phyloP scores from a whole-genome alignment of 2,113 vertebrate species.

The Cryptotis parvus region DNA sequence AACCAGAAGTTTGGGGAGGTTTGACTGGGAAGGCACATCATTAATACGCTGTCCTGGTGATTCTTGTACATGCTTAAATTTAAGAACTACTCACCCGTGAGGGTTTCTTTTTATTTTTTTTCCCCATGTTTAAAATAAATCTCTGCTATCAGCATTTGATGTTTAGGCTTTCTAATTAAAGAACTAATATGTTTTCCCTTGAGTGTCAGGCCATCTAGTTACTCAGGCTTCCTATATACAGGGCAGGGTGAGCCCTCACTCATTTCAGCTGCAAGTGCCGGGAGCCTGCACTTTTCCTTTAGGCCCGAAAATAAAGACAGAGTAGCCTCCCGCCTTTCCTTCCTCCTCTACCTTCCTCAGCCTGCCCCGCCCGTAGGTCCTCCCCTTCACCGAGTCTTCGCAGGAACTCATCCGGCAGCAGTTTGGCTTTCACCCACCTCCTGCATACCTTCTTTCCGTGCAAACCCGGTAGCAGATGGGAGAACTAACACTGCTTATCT shows the following conservation, averaged over 20 bases:
- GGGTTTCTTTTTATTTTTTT: background rate
- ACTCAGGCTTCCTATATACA: background rate
- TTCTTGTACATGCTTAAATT: background rate
- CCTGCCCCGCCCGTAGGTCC: background rate
- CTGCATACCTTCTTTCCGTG: background rate
- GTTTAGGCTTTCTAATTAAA: background rate
- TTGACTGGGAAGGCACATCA: background rate
- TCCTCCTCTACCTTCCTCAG: background rate
- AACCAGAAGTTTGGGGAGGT: background rate
- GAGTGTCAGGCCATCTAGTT: background rate
- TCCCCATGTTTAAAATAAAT: slow-evolving; percentile 25
- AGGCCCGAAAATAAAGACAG: background rate
- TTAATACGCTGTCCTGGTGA: background rate
- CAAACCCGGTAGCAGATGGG: background rate
- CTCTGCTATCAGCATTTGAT: background rate
- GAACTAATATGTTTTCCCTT: background rate
- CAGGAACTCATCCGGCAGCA: background rate
- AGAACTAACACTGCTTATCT: background rate
- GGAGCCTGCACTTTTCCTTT: background rate
- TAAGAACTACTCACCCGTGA: slow-evolving; percentile 28
- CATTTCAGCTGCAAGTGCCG: background rate
- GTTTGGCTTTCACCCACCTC: background rate
- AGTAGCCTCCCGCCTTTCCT: background rate
- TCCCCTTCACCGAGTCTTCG: background rate
- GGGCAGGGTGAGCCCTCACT: background rate